These are phyloP conservation scores for Drosophila pseudotalamancana DNA, from an alignment of 2,888 invertebrate species.

Conservation along the genomic window DNA sequence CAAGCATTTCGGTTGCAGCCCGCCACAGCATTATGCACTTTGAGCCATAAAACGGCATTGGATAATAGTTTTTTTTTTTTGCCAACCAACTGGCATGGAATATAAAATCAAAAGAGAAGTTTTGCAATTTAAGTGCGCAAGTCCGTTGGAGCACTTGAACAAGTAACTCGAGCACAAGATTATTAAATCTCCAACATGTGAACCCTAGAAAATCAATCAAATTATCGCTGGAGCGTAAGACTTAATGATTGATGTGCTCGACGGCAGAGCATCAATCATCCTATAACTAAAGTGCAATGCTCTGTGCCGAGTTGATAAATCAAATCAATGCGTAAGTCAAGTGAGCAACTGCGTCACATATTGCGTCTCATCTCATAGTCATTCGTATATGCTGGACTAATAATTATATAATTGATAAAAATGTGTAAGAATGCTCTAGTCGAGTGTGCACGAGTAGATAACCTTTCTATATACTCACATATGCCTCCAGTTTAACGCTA, in stretches of 20 bases:
- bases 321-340: conserved; percentile 20
- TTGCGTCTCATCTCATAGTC: neutral
- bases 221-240: conserved; percentile 37
- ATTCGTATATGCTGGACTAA: no score
- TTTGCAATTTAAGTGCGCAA: conserved; percentile 2
- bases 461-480: no score
- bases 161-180: neutral
- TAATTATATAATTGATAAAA: no score
- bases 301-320: conserved; percentile 39
- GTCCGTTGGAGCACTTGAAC: neutral
- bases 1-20: conserved; percentile 27
- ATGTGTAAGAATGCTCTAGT: no score
- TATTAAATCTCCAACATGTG: neutral
- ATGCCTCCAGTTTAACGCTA: no score
- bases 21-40: conserved; percentile 57
- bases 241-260: conserved; percentile 49
- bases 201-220: conserved; percentile 49
- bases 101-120: conserved; percentile 43
- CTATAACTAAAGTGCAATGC: conserved; percentile 27
- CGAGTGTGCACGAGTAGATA: no score
- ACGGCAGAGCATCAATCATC: conserved; percentile 55
- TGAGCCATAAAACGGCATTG: conserved; percentile 15
- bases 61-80: conserved; percentile 2
- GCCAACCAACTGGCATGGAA: conserved; percentile 34
- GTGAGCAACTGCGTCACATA: conserved; percentile 1